Evolutionary conservation across 2,113 vertebrate species (phyloP).

Genomic region (Leuciscus idus): DNA sequence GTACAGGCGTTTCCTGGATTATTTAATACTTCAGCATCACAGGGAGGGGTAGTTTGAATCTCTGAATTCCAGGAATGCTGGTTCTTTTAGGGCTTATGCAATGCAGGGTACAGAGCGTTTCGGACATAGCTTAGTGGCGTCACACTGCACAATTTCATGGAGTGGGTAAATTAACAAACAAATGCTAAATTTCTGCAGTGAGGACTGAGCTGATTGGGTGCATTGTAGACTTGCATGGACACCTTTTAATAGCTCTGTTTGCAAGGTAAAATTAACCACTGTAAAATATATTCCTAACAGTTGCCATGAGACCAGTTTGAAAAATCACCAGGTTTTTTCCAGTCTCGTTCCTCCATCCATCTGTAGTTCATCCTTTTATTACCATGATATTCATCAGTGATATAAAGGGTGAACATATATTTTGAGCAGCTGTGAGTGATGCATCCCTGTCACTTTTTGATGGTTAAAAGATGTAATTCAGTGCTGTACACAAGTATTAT

Average conservation of each 20-base stretch:
- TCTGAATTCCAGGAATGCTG: slow-evolving; percentile 58
- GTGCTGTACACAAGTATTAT: background rate
- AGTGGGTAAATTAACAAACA: background rate
- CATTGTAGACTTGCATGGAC: background rate
- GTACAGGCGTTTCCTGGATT: slow-evolving; percentile 63
- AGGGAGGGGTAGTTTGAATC: slow-evolving; percentile 51
- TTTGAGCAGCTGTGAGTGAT: slow-evolving; percentile 4
- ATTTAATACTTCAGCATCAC: slow-evolving; percentile 66
- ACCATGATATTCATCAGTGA: background rate
- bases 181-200: background rate
- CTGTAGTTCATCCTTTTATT: background rate
- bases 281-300: background rate
- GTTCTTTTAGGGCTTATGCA: slow-evolving; percentile 35
- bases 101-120: slow-evolving; percentile 32
- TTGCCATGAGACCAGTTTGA: background rate
- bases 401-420: slow-evolving; percentile 41
- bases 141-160: background rate
- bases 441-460: slow-evolving; percentile 27
- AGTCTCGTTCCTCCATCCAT: background rate
- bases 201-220: background rate
- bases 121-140: slow-evolving; percentile 23
- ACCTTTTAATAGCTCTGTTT: slow-evolving; percentile 6
- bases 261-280: background rate
- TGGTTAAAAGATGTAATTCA: background rate
- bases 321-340: too few relatives aligned